A percentile compares a stretch with the other conserved stretches of the same genome.
Evolutionary conservation across 1,140 invertebrate genomes (phyloP).

Genomic region (Penaeus chinensis): DNA sequence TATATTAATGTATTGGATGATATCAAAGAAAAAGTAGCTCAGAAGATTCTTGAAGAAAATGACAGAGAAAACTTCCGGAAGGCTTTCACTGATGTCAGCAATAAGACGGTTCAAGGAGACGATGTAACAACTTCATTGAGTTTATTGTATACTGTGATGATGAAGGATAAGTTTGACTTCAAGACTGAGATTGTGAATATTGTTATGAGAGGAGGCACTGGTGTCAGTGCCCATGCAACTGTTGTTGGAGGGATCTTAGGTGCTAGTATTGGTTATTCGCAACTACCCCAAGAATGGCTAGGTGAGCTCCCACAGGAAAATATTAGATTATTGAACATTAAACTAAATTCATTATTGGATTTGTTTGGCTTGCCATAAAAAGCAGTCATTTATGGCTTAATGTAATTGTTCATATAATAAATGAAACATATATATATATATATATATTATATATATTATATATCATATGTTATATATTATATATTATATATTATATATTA

Average conservation of each 20-base stretch:
- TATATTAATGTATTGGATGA: no score
- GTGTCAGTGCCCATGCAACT: slow-evolving; percentile 53
- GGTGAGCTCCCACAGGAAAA: slow-evolving; percentile 56
- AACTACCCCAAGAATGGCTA: slow-evolving; percentile 59
- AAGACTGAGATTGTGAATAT: slow-evolving; percentile 37
- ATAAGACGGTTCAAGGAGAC: not conserved
- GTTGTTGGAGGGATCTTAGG: slow-evolving; percentile 57
- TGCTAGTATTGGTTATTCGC: slow-evolving; percentile 50
- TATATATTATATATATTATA: no score
- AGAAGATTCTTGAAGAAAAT: not conserved
- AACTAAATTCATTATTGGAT: slow-evolving; percentile 57
- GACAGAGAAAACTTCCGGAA: slow-evolving; percentile 31
- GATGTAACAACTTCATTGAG: slow-evolving; percentile 47
- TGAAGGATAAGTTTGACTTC: slow-evolving; percentile 13
- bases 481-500: no score
- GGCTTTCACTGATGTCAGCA: slow-evolving; percentile 11
- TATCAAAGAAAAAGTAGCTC: no score
- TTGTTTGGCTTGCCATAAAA: slow-evolving; percentile 62
- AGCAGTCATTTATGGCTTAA: not conserved
- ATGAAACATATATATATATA: no score
- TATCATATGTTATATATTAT: no score
- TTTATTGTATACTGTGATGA: slow-evolving; percentile 11
- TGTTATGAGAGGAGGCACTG: slow-evolving; percentile 55
- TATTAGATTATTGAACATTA: slow-evolving; percentile 40
- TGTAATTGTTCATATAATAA: no score